Evolutionary conservation across 2,888 invertebrate genomes (phyloP).

Genomic region (Taphrorychus bicolor): DNA sequence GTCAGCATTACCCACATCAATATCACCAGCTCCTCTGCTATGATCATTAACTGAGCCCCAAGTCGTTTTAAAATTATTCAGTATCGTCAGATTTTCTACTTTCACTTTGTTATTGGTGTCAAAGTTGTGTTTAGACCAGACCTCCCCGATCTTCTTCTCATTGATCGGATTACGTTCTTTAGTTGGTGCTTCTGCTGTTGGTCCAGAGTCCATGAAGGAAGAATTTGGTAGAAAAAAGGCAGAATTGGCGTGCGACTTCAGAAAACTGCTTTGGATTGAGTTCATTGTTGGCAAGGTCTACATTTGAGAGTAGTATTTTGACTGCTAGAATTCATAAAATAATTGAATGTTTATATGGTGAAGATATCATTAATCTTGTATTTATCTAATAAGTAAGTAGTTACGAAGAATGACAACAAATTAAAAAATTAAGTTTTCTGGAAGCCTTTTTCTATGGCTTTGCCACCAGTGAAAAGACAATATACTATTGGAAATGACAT

Average conservation of each 20-base stretch:
- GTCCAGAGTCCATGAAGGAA: constrained; percentile 30
- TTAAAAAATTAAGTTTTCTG: too few relatives aligned
- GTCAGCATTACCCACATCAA: neutral
- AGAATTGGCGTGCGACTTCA: constrained; percentile 47
- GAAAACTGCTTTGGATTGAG: constrained; percentile 46
- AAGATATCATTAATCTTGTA: too few relatives aligned
- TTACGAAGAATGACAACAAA: too few relatives aligned
- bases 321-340: too few relatives aligned
- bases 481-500: too few relatives aligned
- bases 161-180: constrained; percentile 20
- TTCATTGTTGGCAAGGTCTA: constrained; percentile 28
- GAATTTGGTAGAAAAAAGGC: constrained; percentile 43
- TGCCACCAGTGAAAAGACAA: too few relatives aligned
- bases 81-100: constrained; percentile 39
- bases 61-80: constrained; percentile 45
- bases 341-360: too few relatives aligned
- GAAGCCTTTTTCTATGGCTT: too few relatives aligned
- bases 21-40: neutral
- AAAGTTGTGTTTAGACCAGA: constrained; percentile 55
- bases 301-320: too few relatives aligned
- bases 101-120: constrained; percentile 49
- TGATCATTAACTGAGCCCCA: constrained; percentile 45
- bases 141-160: constrained; percentile 51
- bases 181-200: neutral
- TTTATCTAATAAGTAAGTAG: too few relatives aligned